Evolutionary conservation across 2,797 vertebrate species (phyloP).

Genomic region (Neomorphus geoffroyi): DNA sequence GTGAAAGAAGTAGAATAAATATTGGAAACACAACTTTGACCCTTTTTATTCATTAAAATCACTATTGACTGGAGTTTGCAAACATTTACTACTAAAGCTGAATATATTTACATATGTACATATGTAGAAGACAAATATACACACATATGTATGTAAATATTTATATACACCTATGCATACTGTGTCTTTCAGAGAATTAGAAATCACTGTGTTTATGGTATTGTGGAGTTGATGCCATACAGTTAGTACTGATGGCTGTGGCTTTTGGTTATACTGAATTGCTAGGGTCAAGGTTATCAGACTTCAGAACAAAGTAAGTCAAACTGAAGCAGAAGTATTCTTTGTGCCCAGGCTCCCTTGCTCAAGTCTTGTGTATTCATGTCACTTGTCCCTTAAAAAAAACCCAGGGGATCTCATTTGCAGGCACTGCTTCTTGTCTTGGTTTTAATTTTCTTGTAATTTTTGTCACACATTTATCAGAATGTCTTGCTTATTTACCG

Average conservation of each 20-base stretch:
- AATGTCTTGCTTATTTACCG: not conserved
- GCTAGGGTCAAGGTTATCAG: not conserved
- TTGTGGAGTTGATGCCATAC: not conserved
- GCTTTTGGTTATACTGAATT: not conserved
- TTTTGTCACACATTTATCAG: not conserved
- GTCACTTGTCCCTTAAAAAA: not conserved
- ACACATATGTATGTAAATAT: not conserved
- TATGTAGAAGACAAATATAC: not conserved
- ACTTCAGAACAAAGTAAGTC: not conserved
- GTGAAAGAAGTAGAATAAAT: not conserved
- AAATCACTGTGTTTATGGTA: not conserved
- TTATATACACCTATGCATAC: rapidly evolving
- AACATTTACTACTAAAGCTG: not conserved
- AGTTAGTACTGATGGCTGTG: not conserved
- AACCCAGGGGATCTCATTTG: not conserved
- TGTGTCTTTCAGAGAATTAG: not conserved
- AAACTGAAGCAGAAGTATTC: not conserved
- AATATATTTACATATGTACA: not conserved
- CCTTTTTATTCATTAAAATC: not conserved
- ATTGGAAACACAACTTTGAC: not conserved
- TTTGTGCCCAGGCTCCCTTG: not conserved
- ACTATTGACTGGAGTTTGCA: not conserved
- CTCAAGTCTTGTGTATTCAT: not conserved
- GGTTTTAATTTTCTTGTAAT: not conserved
- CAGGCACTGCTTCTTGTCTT: not conserved